Evolutionary conservation across 30 jellyfish, hydroid and myxozoan genomes (phyloP).

Genomic region (Turritopsis rubra): DNA sequence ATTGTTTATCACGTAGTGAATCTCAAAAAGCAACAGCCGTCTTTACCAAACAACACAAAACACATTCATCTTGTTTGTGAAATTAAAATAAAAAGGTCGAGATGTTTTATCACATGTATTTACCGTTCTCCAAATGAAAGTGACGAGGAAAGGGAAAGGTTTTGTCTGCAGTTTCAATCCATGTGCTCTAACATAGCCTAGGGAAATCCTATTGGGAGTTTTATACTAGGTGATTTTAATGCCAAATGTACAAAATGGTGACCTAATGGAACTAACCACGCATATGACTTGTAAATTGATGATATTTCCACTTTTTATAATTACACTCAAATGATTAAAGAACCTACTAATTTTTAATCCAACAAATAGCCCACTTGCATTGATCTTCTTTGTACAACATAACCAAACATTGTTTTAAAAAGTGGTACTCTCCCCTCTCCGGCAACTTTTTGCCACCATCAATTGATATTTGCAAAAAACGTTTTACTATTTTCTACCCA

Average conservation of each 20-base stretch:
- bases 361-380: conserved; percentile 1
- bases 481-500: neutral
- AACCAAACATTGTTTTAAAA: neutral
- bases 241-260: conserved; percentile 4
- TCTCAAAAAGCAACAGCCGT: too few species aligned
- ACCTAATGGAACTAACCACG: neutral
- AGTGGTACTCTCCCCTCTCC: conserved; percentile 4
- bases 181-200: neutral
- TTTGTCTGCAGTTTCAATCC: neutral
- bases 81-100: neutral
- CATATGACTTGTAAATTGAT: neutral
- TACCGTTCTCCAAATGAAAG: neutral
- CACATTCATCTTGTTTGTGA: too few species aligned
- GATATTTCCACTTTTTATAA: conserved; percentile 1
- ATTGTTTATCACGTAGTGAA: too few species aligned
- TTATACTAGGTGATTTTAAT: conserved; percentile 1
- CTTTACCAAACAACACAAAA: too few species aligned
- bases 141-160: conserved; percentile 5
- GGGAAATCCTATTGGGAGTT: neutral
- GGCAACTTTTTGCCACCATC: neutral
- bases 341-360: neutral
- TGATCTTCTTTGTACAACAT: neutral
- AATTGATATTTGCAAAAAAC: neutral
- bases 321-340: neutral
- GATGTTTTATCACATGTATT: neutral